Conservation (phyloP, 2,113 vertebrate genomes). For the Symphodus melops region DNA sequence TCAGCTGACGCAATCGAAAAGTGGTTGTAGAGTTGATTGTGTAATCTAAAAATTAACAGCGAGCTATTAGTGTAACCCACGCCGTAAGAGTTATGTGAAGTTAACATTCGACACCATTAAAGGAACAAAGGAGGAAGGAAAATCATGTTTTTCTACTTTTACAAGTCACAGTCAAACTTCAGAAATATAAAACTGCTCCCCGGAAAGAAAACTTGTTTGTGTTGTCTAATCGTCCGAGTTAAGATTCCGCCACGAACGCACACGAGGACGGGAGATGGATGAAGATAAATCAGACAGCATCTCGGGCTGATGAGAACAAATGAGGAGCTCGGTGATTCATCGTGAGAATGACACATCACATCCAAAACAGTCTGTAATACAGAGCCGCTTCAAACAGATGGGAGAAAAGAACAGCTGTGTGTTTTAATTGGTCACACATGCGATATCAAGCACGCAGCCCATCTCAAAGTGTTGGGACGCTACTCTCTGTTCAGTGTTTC, state of each 20-base stretch:
- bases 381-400: conserved; percentile 63
- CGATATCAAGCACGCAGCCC: conserved; percentile 67
- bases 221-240: conserved; percentile 34
- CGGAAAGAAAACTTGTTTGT: not conserved
- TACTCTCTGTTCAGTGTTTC: conserved; percentile 34
- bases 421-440: conserved; percentile 79
- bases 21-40: no score
- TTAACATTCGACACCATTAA: not conserved
- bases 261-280: conserved; percentile 43
- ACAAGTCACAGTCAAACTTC: not conserved
- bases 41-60: no score
- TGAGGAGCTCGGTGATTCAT: conserved; percentile 53
- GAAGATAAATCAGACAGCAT: conserved; percentile 59
- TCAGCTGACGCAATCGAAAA: no score
- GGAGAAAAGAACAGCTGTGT: conserved; percentile 65
- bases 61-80: no score
- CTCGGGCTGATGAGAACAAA: conserved; percentile 68
- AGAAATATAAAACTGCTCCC: not conserved
- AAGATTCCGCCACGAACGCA: conserved; percentile 15
- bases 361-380: conserved; percentile 56
- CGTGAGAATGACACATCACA: conserved; percentile 59
- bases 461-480: conserved; percentile 41
- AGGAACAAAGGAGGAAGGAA: not conserved
- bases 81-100: no score
- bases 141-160: not conserved